Base-by-base conservation (phyloP, 1,140 invertebrate species). In the Drosophila nigromelanica region DNA sequence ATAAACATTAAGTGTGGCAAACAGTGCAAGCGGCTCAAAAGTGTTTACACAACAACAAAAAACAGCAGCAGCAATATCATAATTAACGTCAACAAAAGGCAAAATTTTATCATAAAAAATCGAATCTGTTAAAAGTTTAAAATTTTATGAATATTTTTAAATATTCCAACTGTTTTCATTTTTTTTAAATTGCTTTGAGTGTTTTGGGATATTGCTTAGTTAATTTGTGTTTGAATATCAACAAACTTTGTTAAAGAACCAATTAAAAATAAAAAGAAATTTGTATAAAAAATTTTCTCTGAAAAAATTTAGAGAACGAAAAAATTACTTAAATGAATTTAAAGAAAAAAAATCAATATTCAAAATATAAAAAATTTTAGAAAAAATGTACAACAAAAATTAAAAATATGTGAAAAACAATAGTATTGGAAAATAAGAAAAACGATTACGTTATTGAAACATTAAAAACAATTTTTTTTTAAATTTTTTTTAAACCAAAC, bases 21-120 rank as follows among this genome's bases (percentile, higher is more conserved):
- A 66, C 45, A 51, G 62, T 73, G 63, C 35, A 54, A 66, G 43
- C 51, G 48, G 48, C 50, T 70, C 11, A 47, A 70, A 70, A 70
- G 60, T 71, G 62, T 59, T 72, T 72, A 59, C 54, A 35, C 45
- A 51, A 50, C 51, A 35, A 35, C 33, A 6, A 27, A 56, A 45
- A 15, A n/a, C 27, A 50, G 30, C 48, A 51, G 15, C 58, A 69
- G 11, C 47, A 64, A 61, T 21, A 54, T 54, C 30, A 45, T 18
- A 30, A 52, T 52, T 47, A 52, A 39, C 43, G 18, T 45, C 42
- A 58, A 72, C 33, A 56, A 71, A 64, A 66, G 47, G 63, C 40
- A 72, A 67, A 52, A 45, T 30, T 52, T 58, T 50, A 45, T 58
- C 42, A 33, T 12, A 11, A 30, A 47, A 72, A 33, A 42, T 51